Evolutionary conservation across 2,113 vertebrate genomes (phyloP).

Genomic region (Prinia subflava): DNA sequence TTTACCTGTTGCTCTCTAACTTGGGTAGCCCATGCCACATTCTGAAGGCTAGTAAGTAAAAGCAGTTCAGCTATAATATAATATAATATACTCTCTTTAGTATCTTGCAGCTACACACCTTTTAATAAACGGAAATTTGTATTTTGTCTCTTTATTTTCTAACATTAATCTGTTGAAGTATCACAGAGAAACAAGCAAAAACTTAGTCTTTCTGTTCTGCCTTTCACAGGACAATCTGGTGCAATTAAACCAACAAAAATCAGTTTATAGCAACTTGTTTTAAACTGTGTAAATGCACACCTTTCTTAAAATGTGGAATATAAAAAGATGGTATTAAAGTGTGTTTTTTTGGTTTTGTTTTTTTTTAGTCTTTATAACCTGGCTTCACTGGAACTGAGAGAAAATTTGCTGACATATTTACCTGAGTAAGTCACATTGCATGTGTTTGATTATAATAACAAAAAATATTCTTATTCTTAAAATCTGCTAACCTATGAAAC

Average conservation of each 20-base stretch:
- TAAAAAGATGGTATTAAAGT: neutral
- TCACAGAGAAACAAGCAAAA: neutral
- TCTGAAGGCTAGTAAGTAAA: neutral
- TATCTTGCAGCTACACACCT: neutral
- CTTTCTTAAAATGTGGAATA: neutral
- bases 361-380: constrained; percentile 90
- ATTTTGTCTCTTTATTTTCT: neutral
- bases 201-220: neutral
- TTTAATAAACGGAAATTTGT: neutral
- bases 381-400: constrained; percentile 94
- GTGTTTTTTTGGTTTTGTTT: neutral
- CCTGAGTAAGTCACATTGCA: constrained; percentile 87
- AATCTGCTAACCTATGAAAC: neutral
- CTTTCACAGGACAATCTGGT: neutral
- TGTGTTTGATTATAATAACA: neutral
- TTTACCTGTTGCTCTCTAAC: constrained; percentile 3
- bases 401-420: constrained; percentile 94
- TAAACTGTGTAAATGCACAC: neutral
- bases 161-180: neutral
- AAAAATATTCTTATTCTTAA: neutral
- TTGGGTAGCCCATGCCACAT: neutral
- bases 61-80: neutral
- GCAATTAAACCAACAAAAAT: neutral
- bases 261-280: neutral
- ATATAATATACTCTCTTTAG: neutral